phyloP scores from a whole-genome alignment of 2,113 vertebrate genomes.

The Conger conger region DNA sequence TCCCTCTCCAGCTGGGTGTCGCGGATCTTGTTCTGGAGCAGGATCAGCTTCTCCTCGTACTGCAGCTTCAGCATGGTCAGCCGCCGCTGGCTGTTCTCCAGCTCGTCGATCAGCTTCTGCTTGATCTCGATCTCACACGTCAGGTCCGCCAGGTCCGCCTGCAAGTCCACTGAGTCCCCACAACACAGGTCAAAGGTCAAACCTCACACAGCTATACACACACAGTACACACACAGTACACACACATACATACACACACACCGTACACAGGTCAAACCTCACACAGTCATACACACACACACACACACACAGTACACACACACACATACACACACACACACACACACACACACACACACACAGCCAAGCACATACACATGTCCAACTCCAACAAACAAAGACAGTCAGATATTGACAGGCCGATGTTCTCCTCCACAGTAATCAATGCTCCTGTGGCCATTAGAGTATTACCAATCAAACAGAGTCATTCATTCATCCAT shows the following conservation, averaged over 20 bases:
- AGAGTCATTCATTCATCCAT: neutral
- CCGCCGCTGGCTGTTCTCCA: slow-evolving; percentile 94
- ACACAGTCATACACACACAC: too few relatives aligned
- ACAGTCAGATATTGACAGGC: neutral
- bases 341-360: neutral
- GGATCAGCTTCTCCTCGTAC: slow-evolving; percentile 94
- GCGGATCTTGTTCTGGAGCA: slow-evolving; percentile 95
- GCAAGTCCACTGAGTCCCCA: slow-evolving; percentile 76
- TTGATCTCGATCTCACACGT: slow-evolving; percentile 98
- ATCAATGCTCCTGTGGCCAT: neutral
- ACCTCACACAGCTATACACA: neutral
- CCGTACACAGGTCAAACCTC: too few relatives aligned
- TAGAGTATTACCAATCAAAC: neutral
- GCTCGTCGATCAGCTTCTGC: slow-evolving; percentile 94
- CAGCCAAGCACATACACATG: neutral
- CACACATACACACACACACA: neutral
- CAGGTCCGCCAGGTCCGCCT: slow-evolving; percentile 89
- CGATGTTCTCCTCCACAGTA: neutral
- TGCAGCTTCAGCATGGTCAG: slow-evolving; percentile 92
- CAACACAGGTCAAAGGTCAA: neutral
- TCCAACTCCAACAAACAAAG: neutral
- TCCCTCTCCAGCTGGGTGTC: slow-evolving; percentile 95
- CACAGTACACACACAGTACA: neutral
- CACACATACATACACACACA: neutral
- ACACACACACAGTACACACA: neutral